Evolutionary conservation across 2,888 invertebrate species (phyloP), one percentile per base, ranked within the genome.

Genomic region (Caenorhabditis sinica): DNA sequence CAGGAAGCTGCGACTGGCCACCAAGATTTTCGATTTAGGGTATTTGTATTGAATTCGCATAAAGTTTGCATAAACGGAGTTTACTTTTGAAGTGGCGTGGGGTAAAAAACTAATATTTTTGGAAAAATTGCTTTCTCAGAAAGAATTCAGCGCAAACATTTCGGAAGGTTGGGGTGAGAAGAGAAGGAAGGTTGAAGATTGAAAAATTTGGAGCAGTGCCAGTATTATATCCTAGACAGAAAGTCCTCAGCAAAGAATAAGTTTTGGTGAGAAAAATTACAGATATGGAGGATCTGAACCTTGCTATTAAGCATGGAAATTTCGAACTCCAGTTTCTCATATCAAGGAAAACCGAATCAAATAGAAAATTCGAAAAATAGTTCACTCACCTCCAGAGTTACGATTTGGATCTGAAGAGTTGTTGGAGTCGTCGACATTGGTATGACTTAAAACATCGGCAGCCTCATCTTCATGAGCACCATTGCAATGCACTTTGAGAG

Each of bases 51-150:
- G 33, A 49, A 61, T 72, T 72, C 63, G 65, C 43, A 66, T 72
- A 80, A 80, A 80, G 61, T 77, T 77, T 77, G 77, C 77, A 77
- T 77, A 77, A 72, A 79, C 49, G 43, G 56, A 72, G 69, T 77
- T 77, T 71, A 71, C 40, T 53, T 71, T 77, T 69, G 28, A 28
- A 63, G 71, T 40, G 65, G 6, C 20, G 69, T 71, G 53, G 71
- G 36, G 17, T 30, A 63, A 79, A 77, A 79, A 79, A 65, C 71
- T 79, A 77, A 77, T 77, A 77, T 69, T 77, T 77, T 49, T 13
- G 11, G 25, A 56, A 28, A 23, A 40, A 40, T 49, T 30, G 20
- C 23, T 51, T 61, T 40, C 63, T 25, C 11, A 36, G 36, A 63
- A 36, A 13, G 40, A 40, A 13, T 40, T 40, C 40, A 11, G 13